Evolutionary conservation across 2,797 vertebrate species (phyloP).

Genomic region (Typhlichthys subterraneus): DNA sequence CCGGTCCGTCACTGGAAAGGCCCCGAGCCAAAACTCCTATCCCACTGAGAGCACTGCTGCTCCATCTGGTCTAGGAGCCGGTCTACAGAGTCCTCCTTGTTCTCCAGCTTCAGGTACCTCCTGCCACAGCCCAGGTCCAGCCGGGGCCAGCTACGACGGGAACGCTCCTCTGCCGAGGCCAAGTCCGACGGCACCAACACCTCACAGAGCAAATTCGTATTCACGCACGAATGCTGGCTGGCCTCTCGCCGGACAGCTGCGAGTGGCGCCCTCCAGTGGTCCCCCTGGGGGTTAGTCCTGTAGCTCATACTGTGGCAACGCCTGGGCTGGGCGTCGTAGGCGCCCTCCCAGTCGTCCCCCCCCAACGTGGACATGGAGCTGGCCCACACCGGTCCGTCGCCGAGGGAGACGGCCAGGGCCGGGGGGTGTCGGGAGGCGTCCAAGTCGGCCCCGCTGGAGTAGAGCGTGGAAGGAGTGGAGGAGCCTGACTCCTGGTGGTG

Average conservation of each 20-base stretch:
- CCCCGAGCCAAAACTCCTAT: conserved; percentile 70
- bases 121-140: conserved; percentile 80
- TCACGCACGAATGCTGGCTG: conserved; percentile 67
- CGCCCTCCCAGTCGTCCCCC: conserved; percentile 47
- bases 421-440: conserved; percentile 33
- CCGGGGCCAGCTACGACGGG: conserved; percentile 89
- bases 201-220: conserved; percentile 50
- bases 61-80: conserved; percentile 77
- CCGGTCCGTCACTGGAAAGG: conserved; percentile 67
- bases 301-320: conserved; percentile 57
- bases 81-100: conserved; percentile 82
- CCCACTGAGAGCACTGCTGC: conserved; percentile 65
- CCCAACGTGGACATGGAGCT: conserved; percentile 69
- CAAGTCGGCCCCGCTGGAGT: conserved; percentile 22
- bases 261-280: neutral
- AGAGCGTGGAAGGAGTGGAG: no score
- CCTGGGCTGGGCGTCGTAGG: conserved; percentile 43
- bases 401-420: conserved; percentile 70
- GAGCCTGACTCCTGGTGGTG: conserved; percentile 73
- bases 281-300: conserved; percentile 65
- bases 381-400: conserved; percentile 70
- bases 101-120: conserved; percentile 84
- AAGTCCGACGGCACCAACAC: conserved; percentile 55
- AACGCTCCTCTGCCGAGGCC: conserved; percentile 73
- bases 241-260: conserved; percentile 33